These are phyloP conservation scores for Dunckerocampus dactyliophorus DNA, from an alignment of 2,113 vertebrate species.

Conservation along the genomic window DNA sequence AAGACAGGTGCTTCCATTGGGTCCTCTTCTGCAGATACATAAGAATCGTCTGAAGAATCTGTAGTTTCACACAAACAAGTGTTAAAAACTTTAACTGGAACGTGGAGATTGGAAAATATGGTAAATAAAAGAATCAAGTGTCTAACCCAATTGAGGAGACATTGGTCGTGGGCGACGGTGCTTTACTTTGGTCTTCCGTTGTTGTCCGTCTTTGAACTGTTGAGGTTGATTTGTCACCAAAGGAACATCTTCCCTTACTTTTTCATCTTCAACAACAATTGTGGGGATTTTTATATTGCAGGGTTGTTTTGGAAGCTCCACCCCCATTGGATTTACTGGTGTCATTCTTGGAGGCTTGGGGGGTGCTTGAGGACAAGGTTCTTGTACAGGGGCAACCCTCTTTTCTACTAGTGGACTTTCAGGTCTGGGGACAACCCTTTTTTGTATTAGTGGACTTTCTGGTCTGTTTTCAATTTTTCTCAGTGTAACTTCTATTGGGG, in stretches of 20 bases:
- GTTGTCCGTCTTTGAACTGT: conserved; percentile 74
- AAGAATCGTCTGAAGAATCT: conserved; percentile 97
- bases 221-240: conserved; percentile 66
- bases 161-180: conserved; percentile 80
- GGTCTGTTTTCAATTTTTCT: conserved; percentile 70
- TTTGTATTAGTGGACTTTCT: conserved; percentile 70
- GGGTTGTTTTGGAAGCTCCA: conserved; percentile 37
- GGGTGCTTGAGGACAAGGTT: conserved; percentile 40
- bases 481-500: conserved; percentile 56
- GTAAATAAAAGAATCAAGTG: background rate
- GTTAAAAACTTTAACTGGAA: background rate
- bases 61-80: conserved; percentile 29
- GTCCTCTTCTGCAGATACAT: conserved; percentile 93
- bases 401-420: conserved; percentile 70
- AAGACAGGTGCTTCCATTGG: conserved; percentile 91
- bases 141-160: conserved; percentile 88
- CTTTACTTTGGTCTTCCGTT: conserved; percentile 80
- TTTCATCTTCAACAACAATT: conserved; percentile 73
- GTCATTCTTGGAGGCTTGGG: conserved; percentile 50
- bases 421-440: conserved; percentile 51
- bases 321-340: conserved; percentile 42
- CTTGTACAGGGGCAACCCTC: conserved; percentile 46
- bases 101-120: background rate
- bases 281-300: conserved; percentile 62
- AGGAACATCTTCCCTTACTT: conserved; percentile 58